phyloP scores from a whole-genome alignment of 2,888 invertebrate species.

The Cancer borealis region DNA sequence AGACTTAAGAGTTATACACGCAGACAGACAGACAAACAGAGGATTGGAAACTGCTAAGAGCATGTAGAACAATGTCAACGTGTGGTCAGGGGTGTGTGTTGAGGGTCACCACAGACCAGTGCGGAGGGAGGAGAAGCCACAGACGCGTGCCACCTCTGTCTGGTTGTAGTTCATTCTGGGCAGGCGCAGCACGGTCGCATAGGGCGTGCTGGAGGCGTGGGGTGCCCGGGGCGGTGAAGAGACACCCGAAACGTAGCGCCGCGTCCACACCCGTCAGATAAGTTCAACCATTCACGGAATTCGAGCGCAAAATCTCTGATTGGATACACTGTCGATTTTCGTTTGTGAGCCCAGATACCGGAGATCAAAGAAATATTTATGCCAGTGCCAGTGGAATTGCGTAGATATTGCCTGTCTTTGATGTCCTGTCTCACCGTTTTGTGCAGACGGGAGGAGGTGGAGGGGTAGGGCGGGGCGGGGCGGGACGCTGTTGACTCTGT shows the following conservation, averaged over 20 bases:
- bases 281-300: constrained; percentile 50
- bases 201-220: neutral
- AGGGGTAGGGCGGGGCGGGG: neutral
- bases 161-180: neutral
- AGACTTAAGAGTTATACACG: neutral
- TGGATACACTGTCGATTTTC: constrained; percentile 51
- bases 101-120: neutral
- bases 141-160: neutral
- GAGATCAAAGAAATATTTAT: constrained; percentile 63
- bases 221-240: neutral
- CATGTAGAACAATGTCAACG: neutral
- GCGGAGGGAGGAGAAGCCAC: neutral
- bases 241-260: neutral
- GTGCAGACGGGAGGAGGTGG: constrained; percentile 40
- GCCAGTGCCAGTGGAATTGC: constrained; percentile 48
- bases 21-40: neutral
- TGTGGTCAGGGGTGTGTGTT: neutral
- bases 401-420: constrained; percentile 51
- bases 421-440: constrained; percentile 50
- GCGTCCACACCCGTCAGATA: constrained; percentile 40
- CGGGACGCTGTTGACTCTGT: constrained; percentile 36
- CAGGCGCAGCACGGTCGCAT: neutral
- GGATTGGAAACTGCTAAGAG: neutral
- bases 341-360: constrained; percentile 50
- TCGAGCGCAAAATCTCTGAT: constrained; percentile 53